Conservation (phyloP, 2,888 invertebrate genomes). For the Mactromeris polynyma region DNA sequence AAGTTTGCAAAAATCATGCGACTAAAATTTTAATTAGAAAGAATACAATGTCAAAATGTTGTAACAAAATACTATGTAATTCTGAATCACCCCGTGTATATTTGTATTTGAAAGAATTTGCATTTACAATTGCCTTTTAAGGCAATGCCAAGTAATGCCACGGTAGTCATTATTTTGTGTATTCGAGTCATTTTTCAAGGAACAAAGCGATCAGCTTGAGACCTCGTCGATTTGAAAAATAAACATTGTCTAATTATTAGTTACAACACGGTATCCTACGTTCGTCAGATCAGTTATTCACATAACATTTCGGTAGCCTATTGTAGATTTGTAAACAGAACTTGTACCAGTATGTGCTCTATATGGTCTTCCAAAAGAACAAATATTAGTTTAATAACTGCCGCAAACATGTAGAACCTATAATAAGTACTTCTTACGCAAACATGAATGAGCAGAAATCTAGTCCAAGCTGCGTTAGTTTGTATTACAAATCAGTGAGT, state of each 20-base stretch:
- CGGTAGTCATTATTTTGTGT: neutral
- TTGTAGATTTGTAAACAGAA: neutral
- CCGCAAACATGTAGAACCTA: neutral
- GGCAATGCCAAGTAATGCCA: neutral
- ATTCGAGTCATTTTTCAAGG: neutral
- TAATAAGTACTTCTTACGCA: neutral
- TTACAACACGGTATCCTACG: neutral
- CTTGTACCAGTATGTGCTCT: neutral
- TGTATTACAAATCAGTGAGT: neutral
- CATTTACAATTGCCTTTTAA: neutral
- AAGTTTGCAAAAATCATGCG: too few species aligned
- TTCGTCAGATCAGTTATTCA: neutral
- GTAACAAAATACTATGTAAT: too few species aligned
- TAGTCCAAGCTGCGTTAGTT: neutral
- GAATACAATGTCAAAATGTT: too few species aligned
- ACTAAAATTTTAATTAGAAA: too few species aligned
- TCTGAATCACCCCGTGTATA: too few species aligned
- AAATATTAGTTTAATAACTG: slow-evolving; percentile 1
- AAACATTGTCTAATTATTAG: neutral
- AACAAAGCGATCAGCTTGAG: neutral
- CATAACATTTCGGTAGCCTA: neutral
- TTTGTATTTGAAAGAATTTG: neutral
- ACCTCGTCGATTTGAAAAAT: neutral
- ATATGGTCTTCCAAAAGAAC: neutral
- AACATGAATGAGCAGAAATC: slow-evolving; percentile 9